phyloP scores from a whole-genome alignment of 2,113 vertebrate species.

The Nerophis lumbriciformis region DNA sequence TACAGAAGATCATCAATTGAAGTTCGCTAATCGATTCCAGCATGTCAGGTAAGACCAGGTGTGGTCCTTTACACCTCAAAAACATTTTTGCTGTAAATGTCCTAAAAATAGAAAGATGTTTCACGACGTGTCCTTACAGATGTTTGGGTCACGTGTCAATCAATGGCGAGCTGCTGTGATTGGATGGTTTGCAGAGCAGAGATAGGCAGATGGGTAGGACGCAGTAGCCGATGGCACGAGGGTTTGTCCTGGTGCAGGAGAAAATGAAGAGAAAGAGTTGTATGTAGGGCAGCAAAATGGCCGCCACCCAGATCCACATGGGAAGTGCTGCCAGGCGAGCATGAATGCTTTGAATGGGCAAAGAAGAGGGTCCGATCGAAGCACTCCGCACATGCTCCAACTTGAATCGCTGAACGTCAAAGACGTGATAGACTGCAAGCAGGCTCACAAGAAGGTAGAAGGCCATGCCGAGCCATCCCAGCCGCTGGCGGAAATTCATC shows the following conservation, averaged over 20 bases:
- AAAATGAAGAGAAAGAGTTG: constrained; percentile 97
- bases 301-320: constrained; percentile 85
- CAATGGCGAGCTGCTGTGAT: constrained; percentile 83
- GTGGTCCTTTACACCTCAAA: not conserved
- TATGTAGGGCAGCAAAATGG: constrained; percentile 90
- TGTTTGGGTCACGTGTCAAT: constrained; percentile 78
- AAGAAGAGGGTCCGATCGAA: constrained; percentile 31
- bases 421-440: constrained; percentile 84
- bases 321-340: constrained; percentile 81
- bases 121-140: constrained; percentile 2
- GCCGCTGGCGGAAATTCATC: constrained; percentile 99
- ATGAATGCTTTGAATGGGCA: constrained; percentile 63
- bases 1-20: constrained; percentile 10
- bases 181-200: constrained; percentile 86
- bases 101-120: constrained; percentile 40
- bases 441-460: constrained; percentile 85
- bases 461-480: constrained; percentile 93
- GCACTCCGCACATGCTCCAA: constrained; percentile 82
- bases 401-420: constrained; percentile 88
- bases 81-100: constrained; percentile 7
- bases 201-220: constrained; percentile 91
- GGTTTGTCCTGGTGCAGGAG: constrained; percentile 93
- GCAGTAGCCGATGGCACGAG: constrained; percentile 90
- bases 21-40: not conserved
- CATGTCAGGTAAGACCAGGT: no score